Conservation (phyloP, 2,113 vertebrate species). For the Scophthalmus maximus region DNA sequence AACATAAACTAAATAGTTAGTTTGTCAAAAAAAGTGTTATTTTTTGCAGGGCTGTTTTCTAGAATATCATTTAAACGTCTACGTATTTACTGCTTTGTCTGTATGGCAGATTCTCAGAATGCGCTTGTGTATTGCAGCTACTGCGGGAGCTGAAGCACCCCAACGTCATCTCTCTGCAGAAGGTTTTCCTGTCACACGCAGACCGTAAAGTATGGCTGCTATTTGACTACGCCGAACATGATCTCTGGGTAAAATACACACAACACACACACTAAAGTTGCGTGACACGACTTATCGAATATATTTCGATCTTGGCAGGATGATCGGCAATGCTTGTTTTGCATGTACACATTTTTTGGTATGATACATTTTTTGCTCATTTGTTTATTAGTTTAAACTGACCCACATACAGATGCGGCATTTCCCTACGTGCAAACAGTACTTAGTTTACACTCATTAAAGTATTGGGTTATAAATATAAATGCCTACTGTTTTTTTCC, state of each 20-base stretch:
- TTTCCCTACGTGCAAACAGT: background rate
- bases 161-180: constrained; percentile 99
- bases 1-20: background rate
- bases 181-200: constrained; percentile 98
- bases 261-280: constrained; percentile 21
- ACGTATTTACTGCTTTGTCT: background rate
- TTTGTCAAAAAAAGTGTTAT: background rate
- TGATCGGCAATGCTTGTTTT: background rate
- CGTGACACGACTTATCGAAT: constrained; percentile 8
- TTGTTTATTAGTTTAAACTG: background rate
- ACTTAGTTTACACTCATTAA: background rate
- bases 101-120: constrained; percentile 11
- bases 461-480: background rate
- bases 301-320: background rate
- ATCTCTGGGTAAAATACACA: constrained; percentile 93
- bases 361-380: background rate
- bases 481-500: background rate
- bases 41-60: background rate
- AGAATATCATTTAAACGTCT: background rate
- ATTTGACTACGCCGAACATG: constrained; percentile 98
- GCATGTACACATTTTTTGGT: background rate
- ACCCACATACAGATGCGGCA: background rate
- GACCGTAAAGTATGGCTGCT: constrained; percentile 99
- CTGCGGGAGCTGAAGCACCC: constrained; percentile 98
- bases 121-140: constrained; percentile 87